Evolutionary conservation across 2,797 vertebrate species (phyloP), one percentile per base, ranked within the genome.

Genomic region (Heterohyrax brucei): DNA sequence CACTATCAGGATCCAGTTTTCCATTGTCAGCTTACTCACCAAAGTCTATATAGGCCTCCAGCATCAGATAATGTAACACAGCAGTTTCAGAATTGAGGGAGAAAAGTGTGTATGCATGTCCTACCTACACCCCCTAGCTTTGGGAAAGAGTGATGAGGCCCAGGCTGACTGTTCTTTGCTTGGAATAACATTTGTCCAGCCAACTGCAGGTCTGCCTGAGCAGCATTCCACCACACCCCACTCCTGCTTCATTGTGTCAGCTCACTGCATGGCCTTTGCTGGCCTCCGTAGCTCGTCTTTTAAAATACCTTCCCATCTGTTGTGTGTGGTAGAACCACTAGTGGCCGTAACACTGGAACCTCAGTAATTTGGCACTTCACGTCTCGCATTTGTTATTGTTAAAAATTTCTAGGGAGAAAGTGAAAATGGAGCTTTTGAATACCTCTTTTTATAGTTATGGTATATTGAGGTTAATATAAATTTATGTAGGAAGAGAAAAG

Each of bases 391-490:
- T 73, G 53, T 91, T 87, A 44, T 62, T 76, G 0, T 50, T 81
- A 78, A 89, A 95, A 80, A 70, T 89, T 53, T 26, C 48, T 28
- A 82, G 1, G 80, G 64, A 46, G 16, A 28, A 87, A 80, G 72
- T 28, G 13, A 26, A 13, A 18, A 62, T 39, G 78, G 7, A 85
- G 24, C 44, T 46, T 53, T 91, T 80, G 64, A 26, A 61, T 88
- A 24, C 10, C 22, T 1, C 70, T 93, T 93, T 48, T 39, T 26
- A n/a, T 75, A 59, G 64, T 59, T 85, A 26, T 1, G n/a, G 50
- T 87, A 5, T 73, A 56, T 78, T 93, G 75, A 92, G 16, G 24
- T 95, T 76, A 77, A 61, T 91, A 91, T 22, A 30, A 91, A 93
- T 22, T 84, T 92, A 59, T 21, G 33, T 84, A 87, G 92, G 53